Evolutionary conservation across 1,140 invertebrate species (phyloP).

Genomic region (Aphidius gifuensis): DNA sequence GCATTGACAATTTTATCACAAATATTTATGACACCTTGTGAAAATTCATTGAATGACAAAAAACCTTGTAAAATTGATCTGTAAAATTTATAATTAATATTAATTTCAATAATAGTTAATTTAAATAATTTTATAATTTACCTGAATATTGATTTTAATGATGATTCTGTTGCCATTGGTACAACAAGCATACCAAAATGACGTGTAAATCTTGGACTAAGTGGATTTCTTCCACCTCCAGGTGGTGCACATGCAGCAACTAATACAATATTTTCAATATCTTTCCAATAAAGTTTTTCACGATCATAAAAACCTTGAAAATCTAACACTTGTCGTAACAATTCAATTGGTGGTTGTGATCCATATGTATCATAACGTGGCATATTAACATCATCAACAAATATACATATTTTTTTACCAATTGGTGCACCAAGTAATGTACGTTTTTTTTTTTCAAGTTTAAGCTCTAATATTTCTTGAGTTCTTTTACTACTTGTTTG

Average conservation of each 20-base stretch:
- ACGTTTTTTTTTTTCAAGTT: conserved; percentile 80
- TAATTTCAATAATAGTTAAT: too few species aligned
- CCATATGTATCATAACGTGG: conserved; percentile 83
- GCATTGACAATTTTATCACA: conserved; percentile 38
- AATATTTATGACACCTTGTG: too few species aligned
- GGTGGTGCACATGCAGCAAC: conserved; percentile 77
- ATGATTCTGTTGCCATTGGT: too few species aligned
- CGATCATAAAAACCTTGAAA: conserved; percentile 80
- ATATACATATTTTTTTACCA: conserved; percentile 75
- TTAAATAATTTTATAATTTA: too few species aligned
- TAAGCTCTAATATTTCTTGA: conserved; percentile 75
- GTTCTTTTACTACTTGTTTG: conserved; percentile 76
- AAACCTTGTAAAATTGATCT: too few species aligned
- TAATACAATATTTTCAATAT: conserved; percentile 72
- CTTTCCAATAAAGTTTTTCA: conserved; percentile 69
- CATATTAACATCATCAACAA: conserved; percentile 90
- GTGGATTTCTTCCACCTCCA: conserved; percentile 69
- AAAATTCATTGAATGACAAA: too few species aligned
- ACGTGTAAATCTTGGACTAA: too few species aligned
- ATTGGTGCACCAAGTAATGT: conserved; percentile 72
- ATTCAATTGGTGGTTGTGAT: conserved; percentile 80
- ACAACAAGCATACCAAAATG: too few species aligned
- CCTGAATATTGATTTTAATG: too few species aligned
- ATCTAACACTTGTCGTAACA: conserved; percentile 81
- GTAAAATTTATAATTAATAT: too few species aligned